A percentile compares a stretch with the other conserved stretches of the same genome.
Conservation (phyloP, 2,113 vertebrate species). For the Casuarius casuarius region DNA sequence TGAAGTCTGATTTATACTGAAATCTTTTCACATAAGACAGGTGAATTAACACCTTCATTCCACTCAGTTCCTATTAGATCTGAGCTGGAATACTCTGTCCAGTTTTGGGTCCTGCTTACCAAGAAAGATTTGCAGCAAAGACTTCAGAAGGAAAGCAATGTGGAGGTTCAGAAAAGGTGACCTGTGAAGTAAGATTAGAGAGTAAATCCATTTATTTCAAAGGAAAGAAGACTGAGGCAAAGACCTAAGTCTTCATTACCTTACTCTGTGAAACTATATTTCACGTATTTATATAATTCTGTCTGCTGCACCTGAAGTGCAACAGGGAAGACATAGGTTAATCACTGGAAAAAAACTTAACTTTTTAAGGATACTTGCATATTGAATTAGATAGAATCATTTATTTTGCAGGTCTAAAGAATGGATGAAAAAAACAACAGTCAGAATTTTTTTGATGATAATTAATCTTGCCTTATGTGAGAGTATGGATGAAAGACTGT, state of each 20-base stretch:
- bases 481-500: background rate
- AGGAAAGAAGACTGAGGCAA: background rate
- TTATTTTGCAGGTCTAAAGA: background rate
- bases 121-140: background rate
- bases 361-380: background rate
- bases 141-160: background rate
- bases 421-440: background rate
- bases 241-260: background rate
- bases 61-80: background rate
- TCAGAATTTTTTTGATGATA: background rate
- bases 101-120: background rate
- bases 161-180: background rate
- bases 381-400: background rate
- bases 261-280: background rate
- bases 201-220: background rate
- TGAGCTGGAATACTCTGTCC: background rate
- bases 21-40: fast-evolving
- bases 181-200: background rate
- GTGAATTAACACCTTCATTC: background rate
- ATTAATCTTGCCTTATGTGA: background rate
- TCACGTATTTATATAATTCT: background rate
- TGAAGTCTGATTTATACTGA: background rate
- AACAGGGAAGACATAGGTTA: background rate
- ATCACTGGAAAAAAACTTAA: background rate
- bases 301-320: background rate